These are phyloP conservation scores for Porites lutea DNA, from an alignment of 64 coral and sea anemone genomes.

Conservation along the genomic window DNA sequence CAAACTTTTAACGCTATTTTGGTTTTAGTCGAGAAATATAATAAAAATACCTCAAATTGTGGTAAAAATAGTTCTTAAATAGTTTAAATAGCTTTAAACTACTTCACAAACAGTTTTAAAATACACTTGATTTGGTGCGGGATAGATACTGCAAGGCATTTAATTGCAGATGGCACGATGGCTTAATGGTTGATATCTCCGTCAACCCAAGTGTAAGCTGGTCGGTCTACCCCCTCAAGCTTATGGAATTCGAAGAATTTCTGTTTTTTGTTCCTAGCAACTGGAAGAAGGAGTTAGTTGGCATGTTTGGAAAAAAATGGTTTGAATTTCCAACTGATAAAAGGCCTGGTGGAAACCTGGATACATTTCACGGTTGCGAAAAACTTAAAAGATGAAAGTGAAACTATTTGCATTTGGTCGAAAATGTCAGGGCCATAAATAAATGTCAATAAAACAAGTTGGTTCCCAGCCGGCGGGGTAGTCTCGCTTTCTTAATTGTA, in stretches of 20 bases:
- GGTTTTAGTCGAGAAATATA: too few relatives aligned
- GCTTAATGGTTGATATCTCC: slow-evolving; percentile 55
- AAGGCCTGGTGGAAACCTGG: background rate
- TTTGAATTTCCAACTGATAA: background rate
- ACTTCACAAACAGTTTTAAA: too few relatives aligned
- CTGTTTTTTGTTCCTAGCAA: slow-evolving; percentile 12
- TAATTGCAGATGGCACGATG: slow-evolving; percentile 53
- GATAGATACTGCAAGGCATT: slow-evolving; percentile 37
- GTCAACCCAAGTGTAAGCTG: background rate
- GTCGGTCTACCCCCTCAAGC: slow-evolving; percentile 22
- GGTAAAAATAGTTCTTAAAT: too few relatives aligned
- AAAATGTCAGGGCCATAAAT: too few relatives aligned
- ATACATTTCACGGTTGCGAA: slow-evolving; percentile 1
- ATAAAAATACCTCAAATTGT: too few relatives aligned
- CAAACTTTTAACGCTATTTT: too few relatives aligned
- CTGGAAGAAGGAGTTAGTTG: background rate
- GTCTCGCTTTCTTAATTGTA: too few relatives aligned
- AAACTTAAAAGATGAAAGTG: slow-evolving; percentile 2
- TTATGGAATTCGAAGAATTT: slow-evolving; percentile 38
- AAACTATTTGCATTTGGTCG: too few relatives aligned
- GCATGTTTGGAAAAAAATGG: background rate
- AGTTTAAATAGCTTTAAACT: too few relatives aligned
- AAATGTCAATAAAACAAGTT: too few relatives aligned
- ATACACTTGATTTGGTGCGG: too few relatives aligned
- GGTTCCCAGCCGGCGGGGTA: too few relatives aligned